Percentiles rank a stretch among this genome's conserved stretches.
Conservation (phyloP, 2,113 vertebrate species). For the Megaleporinus macrocephalus region DNA sequence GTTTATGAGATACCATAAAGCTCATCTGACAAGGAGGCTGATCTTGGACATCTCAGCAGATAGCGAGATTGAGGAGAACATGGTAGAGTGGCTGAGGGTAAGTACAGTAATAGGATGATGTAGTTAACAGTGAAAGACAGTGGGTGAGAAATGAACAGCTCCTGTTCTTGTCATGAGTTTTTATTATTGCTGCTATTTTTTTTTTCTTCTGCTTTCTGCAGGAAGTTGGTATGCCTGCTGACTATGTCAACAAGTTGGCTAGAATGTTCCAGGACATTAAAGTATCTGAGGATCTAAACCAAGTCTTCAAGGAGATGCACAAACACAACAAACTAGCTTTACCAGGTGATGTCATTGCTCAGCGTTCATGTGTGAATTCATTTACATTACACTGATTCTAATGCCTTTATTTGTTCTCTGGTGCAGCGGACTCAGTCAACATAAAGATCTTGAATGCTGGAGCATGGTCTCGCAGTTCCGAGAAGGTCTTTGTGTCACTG, state of each 20-base stretch:
- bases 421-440: slow-evolving; percentile 95
- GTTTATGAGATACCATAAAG: slow-evolving; percentile 99
- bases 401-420: neutral
- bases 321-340: slow-evolving; percentile 98
- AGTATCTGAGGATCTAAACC: slow-evolving; percentile 98
- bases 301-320: slow-evolving; percentile 99
- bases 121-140: neutral
- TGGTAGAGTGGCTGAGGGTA: slow-evolving; percentile 99
- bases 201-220: slow-evolving; percentile 59
- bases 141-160: neutral
- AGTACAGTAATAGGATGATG: neutral
- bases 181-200: neutral
- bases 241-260: slow-evolving; percentile 98
- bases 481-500: slow-evolving; percentile 97
- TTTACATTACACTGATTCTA: neutral
- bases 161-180: neutral
- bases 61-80: slow-evolving; percentile 99
- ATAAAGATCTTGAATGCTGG: slow-evolving; percentile 99
- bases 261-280: slow-evolving; percentile 99
- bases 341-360: slow-evolving; percentile 81
- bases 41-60: slow-evolving; percentile 99
- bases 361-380: neutral
- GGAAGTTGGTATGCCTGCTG: slow-evolving; percentile 99
- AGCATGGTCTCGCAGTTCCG: slow-evolving; percentile 97
- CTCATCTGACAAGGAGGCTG: slow-evolving; percentile 94